Base-by-base conservation (phyloP, 1,140 invertebrate species). In the Bombyx mandarina region DNA sequence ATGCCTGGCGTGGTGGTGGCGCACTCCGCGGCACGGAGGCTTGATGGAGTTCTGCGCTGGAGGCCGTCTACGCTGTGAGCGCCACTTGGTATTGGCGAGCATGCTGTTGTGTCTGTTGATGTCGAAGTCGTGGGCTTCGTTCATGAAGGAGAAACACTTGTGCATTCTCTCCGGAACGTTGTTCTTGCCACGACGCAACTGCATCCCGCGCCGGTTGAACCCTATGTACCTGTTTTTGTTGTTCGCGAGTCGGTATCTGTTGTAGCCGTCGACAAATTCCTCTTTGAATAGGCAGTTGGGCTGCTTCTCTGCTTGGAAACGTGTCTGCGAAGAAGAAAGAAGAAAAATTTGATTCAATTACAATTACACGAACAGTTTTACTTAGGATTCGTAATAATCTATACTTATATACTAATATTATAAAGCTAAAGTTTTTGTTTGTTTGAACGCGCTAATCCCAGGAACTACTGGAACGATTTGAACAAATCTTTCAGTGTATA, bases 211-310 rank as follows among this genome's bases (percentile, higher is more conserved):
- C 60, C 71, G 67, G 69, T 86, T 86, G 82, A 86, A 86, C 57
- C 81, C 82, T 75, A 86, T 86, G 69, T 84, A 86, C 63, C 78
- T 77, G 69, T 82, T 75, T 67, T 74, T 65, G 75, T 86, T 82
- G 73, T 80, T 82, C 70, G 75, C 77, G 59, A 84, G 69, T 57
- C 78, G 78, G 68, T 84, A 86, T 68, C 72, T 75, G 76, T 82
- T 86, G 81, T 84, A 86, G 73, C 81, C 82, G 69, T 82, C 73
- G 63, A 82, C 73, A 77, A 82, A 83, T 56, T 79, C 79, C 67
- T 86, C 83, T 73, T 77, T 83, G 81, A 86, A 86, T 35, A 86
- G 73, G 65, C 83, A 86, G 61, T 74, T 83, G 64, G 75, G 75
- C 65, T 79, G 75, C 79, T 68, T 83, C 79, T 84, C 79, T 65